Percentiles rank a stretch among this genome's conserved stretches.
phyloP scores from a whole-genome alignment of 1,140 invertebrate species.

The Cherax quadricarinatus region DNA sequence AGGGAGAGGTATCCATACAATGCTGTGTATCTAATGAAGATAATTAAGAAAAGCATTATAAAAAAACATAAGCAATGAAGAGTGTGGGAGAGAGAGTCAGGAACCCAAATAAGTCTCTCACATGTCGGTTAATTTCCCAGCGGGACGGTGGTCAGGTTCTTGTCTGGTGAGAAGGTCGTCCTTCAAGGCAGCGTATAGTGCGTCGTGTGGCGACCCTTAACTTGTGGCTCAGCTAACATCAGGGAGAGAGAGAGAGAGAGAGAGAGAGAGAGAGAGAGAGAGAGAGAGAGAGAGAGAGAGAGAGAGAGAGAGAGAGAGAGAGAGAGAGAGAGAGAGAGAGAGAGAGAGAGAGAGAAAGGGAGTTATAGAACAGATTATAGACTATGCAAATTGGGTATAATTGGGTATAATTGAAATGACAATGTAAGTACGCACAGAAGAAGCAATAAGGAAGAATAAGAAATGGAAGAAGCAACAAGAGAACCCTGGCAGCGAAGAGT shows the following conservation, averaged over 20 bases:
- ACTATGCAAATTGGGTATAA: not conserved
- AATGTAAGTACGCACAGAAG: not conserved
- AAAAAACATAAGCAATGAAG: too few relatives aligned
- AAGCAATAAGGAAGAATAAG: not conserved
- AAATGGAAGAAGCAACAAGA: not conserved
- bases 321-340: not conserved
- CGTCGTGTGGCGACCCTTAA: not conserved
- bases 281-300: not conserved
- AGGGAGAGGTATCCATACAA: too few relatives aligned
- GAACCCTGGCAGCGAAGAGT: not conserved
- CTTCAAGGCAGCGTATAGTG: not conserved
- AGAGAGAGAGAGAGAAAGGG: not conserved
- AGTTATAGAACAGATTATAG: not conserved
- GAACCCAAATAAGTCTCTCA: not conserved
- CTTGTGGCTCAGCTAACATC: not conserved
- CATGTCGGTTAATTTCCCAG: not conserved
- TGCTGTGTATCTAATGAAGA: too few relatives aligned
- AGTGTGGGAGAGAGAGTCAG: not conserved
- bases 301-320: not conserved
- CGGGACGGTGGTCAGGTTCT: not conserved
- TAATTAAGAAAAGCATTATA: too few relatives aligned
- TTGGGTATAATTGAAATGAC: too few relatives aligned
- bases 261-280: too few relatives aligned
- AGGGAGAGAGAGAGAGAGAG: too few relatives aligned
- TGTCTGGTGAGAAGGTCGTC: not conserved